Evolutionary conservation across 2,888 invertebrate genomes (phyloP), one percentile per base, ranked within the genome.

Genomic region (Tiliacea citrago): DNA sequence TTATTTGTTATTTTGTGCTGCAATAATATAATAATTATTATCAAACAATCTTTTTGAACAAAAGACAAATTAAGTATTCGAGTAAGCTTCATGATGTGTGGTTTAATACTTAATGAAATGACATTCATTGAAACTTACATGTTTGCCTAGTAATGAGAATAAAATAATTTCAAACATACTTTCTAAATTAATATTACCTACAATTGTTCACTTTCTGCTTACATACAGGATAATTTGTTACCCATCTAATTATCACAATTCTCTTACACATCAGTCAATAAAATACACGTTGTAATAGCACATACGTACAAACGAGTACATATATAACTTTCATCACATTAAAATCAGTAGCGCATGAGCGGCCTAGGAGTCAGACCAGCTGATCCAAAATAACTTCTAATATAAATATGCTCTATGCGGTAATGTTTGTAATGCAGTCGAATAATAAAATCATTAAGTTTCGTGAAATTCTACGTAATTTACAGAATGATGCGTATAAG

Each of bases 161-260:
- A 72, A 53, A 60, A 77, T 62, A 80, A 69, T 65, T 70, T 58
- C 57, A 79, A 87, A 71, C 70, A 82, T 77, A 79, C 61, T 71
- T 75, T 74, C 60, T 79, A 79, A 71, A 82, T 79, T 76, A 79
- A 57, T 78, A 84, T 68, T 65, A 77, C 61, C 68, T 77, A 81
- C 85, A 75, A 84, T 85, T 86, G 83, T 85, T 84, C 84, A 80
- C 82, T 82, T 86, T 88, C 81, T 73, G 71, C 83, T 86, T 86
- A 87, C 77, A 86, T 78, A 84, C 85, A 78, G 84, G 79, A 80
- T 74, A 87, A 86, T 86, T 88, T 85, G 84, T 90, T 85, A 90
- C 83, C 89, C 89, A 86, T 86, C 92, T 93, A 93, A 93, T 91
- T 95, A 95, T 95, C 95, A 95, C 95, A 95, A 92, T 90, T 93